Conservation (phyloP, 2,113 vertebrate genomes). For the Trochalopteron elliotii region DNA sequence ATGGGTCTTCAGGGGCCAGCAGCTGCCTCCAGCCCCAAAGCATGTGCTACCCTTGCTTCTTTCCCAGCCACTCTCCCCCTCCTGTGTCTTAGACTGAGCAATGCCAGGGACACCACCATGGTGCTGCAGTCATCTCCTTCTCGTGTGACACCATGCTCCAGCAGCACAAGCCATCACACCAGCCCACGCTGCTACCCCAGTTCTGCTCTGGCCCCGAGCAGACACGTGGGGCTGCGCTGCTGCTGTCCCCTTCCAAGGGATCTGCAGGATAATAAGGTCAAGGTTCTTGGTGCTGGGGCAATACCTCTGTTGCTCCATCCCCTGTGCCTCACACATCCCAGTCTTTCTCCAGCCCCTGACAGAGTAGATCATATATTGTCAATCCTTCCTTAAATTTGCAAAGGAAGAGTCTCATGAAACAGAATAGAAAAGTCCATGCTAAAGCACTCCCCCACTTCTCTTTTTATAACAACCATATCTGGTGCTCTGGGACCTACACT, state of each 20-base stretch:
- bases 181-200: background rate
- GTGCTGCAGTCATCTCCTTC: background rate
- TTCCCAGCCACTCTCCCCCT: background rate
- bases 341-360: conserved; percentile 18
- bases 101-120: rapidly evolving
- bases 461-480: conserved; percentile 69
- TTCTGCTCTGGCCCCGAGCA: background rate
- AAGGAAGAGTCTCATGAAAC: conserved; percentile 51
- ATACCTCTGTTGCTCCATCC: background rate
- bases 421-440: conserved; percentile 56
- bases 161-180: background rate
- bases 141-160: background rate
- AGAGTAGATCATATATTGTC: conserved; percentile 1
- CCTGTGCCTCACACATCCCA: background rate
- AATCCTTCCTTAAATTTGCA: background rate
- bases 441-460: conserved; percentile 68
- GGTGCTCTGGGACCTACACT: conserved; percentile 51
- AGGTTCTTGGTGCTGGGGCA: background rate
- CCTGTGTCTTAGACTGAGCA: background rate
- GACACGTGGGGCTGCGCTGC: background rate
- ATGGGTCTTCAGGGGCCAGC: background rate
- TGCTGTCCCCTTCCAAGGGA: background rate
- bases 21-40: background rate
- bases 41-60: background rate
- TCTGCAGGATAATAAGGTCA: background rate